A percentile compares a stretch with the other conserved stretches of the same genome.
phyloP scores from a whole-genome alignment of 2,797 vertebrate species.

The Galaxias olidus region DNA sequence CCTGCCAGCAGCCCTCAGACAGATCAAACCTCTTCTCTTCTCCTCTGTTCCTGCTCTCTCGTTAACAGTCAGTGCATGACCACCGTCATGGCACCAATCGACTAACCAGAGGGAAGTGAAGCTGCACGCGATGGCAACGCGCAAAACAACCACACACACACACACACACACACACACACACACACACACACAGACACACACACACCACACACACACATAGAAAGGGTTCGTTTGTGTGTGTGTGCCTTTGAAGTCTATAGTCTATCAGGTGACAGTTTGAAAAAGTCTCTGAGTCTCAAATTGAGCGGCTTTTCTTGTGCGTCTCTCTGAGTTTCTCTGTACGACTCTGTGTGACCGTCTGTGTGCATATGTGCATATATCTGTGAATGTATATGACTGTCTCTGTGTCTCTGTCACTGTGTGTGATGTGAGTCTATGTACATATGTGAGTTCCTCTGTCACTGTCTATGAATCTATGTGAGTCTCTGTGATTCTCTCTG shows the following conservation, averaged over 20 bases:
- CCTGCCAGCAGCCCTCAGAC: no score
- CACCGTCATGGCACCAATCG: neutral
- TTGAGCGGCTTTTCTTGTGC: no score
- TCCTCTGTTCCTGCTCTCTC: neutral
- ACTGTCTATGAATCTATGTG: neutral
- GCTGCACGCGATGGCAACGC: conserved; percentile 22
- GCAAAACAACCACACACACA: conserved; percentile 35
- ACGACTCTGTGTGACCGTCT: no score
- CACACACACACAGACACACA: conserved; percentile 1
- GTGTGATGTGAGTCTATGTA: no score
- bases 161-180: conserved; percentile 24
- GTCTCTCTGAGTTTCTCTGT: no score
- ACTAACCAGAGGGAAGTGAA: neutral
- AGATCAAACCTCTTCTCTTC: neutral
- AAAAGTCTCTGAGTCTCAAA: no score
- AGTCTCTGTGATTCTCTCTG: neutral
- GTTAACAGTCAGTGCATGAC: neutral
- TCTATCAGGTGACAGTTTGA: no score
- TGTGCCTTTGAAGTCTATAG: no score
- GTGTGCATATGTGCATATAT: no score
- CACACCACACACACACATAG: neutral
- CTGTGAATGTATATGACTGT: no score
- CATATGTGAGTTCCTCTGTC: no score
- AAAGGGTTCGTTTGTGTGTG: neutral
- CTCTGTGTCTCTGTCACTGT: no score